Percentiles rank a stretch among this genome's conserved stretches.
These are phyloP conservation scores for Pseudococcus viburni DNA, from an alignment of 2,888 invertebrate genomes.

Conservation along the genomic window DNA sequence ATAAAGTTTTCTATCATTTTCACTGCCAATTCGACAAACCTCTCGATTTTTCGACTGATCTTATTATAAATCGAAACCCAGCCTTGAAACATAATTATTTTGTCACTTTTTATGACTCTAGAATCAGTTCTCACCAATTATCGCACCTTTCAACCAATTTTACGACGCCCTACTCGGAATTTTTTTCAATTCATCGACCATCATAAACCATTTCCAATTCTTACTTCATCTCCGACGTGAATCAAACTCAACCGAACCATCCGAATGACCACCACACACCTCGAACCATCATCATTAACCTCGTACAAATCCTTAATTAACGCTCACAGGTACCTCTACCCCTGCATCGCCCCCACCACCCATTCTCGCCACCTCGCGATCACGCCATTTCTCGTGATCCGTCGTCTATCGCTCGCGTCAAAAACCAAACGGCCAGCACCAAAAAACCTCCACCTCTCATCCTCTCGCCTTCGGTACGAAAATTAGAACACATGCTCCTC, in stretches of 20 bases:
- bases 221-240: too few species aligned
- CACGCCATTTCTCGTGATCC: slow-evolving; percentile 2
- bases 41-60: too few species aligned
- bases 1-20: too few species aligned
- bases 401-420: neutral
- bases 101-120: too few species aligned
- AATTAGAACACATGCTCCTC: neutral
- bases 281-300: neutral
- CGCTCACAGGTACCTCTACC: neutral
- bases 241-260: neutral
- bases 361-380: neutral
- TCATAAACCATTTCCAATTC: too few species aligned
- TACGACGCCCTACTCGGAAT: too few species aligned
- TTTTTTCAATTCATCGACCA: too few species aligned
- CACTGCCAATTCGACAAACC: too few species aligned
- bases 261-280: neutral
- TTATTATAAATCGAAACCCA: too few species aligned
- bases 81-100: too few species aligned
- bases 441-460: neutral
- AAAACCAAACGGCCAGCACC: neutral
- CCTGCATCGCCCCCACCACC: neutral
- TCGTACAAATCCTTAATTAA: neutral
- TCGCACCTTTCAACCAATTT: too few species aligned
- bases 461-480: neutral
- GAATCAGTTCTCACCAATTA: too few species aligned